phyloP scores from a whole-genome alignment of 2,888 invertebrate species.

The Andrena chrysosceles region DNA sequence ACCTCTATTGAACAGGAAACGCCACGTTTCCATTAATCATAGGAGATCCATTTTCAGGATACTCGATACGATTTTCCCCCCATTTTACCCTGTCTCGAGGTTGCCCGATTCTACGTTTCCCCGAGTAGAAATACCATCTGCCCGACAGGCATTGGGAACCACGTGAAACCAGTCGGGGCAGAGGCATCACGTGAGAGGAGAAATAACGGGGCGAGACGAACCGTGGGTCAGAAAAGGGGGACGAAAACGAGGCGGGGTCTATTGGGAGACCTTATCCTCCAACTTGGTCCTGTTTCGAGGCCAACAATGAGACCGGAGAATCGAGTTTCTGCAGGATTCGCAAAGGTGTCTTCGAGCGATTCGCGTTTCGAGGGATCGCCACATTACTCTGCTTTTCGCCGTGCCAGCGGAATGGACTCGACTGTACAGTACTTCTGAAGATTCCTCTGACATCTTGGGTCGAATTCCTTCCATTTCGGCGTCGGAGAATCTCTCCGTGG shows the following conservation, averaged over 20 bases:
- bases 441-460: not conserved
- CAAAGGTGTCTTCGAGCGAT: conserved; percentile 1
- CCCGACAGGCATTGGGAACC: conserved; percentile 36
- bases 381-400: too few species aligned
- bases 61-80: conserved; percentile 34
- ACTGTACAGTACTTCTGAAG: conserved; percentile 1
- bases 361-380: not conserved
- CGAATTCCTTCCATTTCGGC: not conserved
- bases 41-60: conserved; percentile 9
- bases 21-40: conserved; percentile 12
- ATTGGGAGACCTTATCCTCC: conserved; percentile 3
- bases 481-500: not conserved
- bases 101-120: conserved; percentile 32
- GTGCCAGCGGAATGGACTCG: not conserved
- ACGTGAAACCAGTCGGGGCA: conserved; percentile 61
- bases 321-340: not conserved
- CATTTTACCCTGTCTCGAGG: not conserved
- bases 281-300: conserved; percentile 6
- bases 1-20: not conserved
- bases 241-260: conserved; percentile 18
- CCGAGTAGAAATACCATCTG: conserved; percentile 49
- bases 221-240: not conserved
- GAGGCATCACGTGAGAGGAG: conserved; percentile 24
- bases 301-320: conserved; percentile 17
- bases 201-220: conserved; percentile 10